A percentile compares a stretch with the other conserved stretches of the same genome.
These are phyloP conservation scores for Nasonia vitripennis DNA, from an alignment of 1,140 invertebrate genomes.

Conservation along the genomic window DNA sequence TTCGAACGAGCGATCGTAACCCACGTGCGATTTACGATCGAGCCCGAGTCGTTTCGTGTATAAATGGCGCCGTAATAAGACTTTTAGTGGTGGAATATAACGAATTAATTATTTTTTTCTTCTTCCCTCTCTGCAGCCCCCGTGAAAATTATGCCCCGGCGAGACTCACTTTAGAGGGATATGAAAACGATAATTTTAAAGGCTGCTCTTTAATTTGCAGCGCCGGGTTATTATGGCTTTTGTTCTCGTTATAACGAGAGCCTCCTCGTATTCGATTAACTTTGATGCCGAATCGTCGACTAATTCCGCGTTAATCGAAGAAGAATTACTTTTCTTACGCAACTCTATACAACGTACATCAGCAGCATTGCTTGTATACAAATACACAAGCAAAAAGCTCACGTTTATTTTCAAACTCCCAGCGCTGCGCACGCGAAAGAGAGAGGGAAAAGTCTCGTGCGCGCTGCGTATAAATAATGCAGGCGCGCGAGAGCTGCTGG, in stretches of 20 bases:
- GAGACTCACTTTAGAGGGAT: neutral
- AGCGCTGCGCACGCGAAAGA: neutral
- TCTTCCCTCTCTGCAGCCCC: neutral
- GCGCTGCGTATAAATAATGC: conserved; percentile 34
- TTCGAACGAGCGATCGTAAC: conserved; percentile 18
- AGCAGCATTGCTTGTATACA: neutral
- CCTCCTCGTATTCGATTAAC: neutral
- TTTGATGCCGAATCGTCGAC: neutral
- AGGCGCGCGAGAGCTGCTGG: neutral
- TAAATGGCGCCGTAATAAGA: conserved; percentile 15
- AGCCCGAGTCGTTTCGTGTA: neutral
- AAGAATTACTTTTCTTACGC: neutral
- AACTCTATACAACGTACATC: neutral
- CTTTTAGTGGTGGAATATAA: conserved; percentile 34
- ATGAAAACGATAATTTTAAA: conserved; percentile 30
- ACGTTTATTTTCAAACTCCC: conserved; percentile 23
- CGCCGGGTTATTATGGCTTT: neutral
- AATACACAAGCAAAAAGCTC: neutral
- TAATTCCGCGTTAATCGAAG: neutral
- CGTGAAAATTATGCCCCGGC: neutral
- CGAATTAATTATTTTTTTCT: conserved; percentile 19
- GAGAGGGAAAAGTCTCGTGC: conserved; percentile 21
- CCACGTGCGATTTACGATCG: conserved; percentile 39
- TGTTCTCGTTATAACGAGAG: neutral
- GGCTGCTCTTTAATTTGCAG: conserved; percentile 13